phyloP scores from a whole-genome alignment of 2,797 vertebrate genomes.

The Coreius guichenoti region DNA sequence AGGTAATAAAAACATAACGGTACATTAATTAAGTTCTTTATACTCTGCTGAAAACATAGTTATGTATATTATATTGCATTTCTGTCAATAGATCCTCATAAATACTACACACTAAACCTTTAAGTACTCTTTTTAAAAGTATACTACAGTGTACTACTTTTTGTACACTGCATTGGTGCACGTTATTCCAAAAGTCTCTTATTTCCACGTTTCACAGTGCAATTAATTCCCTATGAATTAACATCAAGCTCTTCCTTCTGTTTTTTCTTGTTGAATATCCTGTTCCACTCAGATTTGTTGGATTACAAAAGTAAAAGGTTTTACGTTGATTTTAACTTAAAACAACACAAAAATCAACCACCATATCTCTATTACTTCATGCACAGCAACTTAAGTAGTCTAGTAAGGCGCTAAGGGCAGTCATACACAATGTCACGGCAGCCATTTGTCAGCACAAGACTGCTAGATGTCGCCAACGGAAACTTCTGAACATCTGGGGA shows the following conservation, averaged over 20 bases:
- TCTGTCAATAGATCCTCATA: too few relatives aligned
- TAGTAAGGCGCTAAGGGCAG: conserved; percentile 58
- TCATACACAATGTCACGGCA: conserved; percentile 66
- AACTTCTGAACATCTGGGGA: conserved; percentile 78
- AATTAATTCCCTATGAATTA: neutral
- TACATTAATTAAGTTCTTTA: too few relatives aligned
- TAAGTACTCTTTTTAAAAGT: neutral
- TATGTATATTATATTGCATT: too few relatives aligned
- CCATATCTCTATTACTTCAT: neutral
- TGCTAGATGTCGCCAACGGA: conserved; percentile 41
- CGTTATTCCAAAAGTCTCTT: neutral
- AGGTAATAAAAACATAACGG: too few relatives aligned
- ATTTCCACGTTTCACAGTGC: neutral
- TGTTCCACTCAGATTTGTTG: neutral
- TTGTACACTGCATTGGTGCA: neutral
- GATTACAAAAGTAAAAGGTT: neutral
- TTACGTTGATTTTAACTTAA: neutral
- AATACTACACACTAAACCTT: too few relatives aligned
- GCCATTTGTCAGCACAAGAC: conserved; percentile 60
- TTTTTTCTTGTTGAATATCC: neutral
- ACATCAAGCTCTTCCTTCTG: neutral
- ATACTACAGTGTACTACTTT: neutral
- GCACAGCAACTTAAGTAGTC: conserved; percentile 58
- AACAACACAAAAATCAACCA: neutral
- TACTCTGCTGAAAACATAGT: too few relatives aligned